These are phyloP conservation scores for Leptocoma aspasia DNA, from an alignment of 2,113 vertebrate genomes.

Conservation along the genomic window DNA sequence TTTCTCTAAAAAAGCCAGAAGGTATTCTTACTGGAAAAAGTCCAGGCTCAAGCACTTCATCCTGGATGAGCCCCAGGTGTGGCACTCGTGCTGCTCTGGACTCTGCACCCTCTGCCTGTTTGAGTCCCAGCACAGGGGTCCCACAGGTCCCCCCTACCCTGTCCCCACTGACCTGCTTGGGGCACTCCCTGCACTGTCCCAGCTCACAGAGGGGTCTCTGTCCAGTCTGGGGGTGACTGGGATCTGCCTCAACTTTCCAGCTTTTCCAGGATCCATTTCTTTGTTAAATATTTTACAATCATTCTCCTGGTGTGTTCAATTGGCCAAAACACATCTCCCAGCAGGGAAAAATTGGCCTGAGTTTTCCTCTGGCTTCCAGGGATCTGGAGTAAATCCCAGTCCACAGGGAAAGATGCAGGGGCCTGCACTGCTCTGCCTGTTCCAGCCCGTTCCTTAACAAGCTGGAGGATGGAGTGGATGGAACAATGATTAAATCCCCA, in stretches of 20 bases:
- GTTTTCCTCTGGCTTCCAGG: background rate
- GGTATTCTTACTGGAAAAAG: background rate
- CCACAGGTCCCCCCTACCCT: rapidly evolving
- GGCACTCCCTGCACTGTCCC: background rate
- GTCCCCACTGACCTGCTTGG: background rate
- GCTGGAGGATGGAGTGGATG: background rate
- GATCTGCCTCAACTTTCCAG: background rate
- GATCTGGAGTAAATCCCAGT: background rate
- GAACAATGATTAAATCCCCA: background rate
- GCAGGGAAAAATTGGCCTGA: background rate
- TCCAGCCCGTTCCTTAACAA: background rate
- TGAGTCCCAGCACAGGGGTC: background rate
- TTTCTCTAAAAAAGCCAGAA: background rate
- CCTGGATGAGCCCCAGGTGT: background rate
- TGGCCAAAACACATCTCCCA: background rate
- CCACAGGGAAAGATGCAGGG: background rate
- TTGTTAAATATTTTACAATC: background rate
- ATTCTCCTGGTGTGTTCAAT: background rate
- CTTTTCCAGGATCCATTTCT: background rate
- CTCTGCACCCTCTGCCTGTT: background rate
- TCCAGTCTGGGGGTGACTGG: background rate
- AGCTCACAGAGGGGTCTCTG: background rate
- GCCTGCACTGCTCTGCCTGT: background rate
- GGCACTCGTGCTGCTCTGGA: background rate
- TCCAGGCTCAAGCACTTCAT: background rate